Percentiles rank a stretch among this genome's conserved stretches.
Conservation (phyloP, 2,113 vertebrate genomes). For the Periophthalmus modestus region DNA sequence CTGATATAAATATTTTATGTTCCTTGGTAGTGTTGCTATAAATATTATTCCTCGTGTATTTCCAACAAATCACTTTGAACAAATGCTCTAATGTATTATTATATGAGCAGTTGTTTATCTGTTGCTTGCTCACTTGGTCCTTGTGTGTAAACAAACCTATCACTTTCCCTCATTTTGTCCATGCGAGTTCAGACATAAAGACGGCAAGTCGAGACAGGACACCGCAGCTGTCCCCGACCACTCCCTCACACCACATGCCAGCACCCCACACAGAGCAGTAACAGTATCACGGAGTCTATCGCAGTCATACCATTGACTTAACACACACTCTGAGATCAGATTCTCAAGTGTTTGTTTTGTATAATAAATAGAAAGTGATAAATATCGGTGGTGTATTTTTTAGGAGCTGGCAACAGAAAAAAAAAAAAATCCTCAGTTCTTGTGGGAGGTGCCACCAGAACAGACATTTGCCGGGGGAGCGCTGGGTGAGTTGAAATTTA, state of each 20-base stretch:
- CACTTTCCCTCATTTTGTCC: conserved; percentile 29
- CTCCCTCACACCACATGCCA: conserved; percentile 38
- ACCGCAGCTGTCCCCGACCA: conserved; percentile 62
- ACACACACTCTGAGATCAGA: neutral
- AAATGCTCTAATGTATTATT: neutral
- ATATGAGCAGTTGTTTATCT: neutral
- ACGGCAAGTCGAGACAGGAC: conserved; percentile 46
- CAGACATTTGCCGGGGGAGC: conserved; percentile 91
- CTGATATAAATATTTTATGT: too few relatives aligned
- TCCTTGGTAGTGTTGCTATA: neutral
- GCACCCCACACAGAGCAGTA: conserved; percentile 32
- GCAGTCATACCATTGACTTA: neutral
- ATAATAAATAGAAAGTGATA: neutral
- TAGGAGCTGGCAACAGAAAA: conserved; percentile 84
- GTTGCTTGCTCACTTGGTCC: conserved; percentile 8
- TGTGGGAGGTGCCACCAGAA: conserved; percentile 86
- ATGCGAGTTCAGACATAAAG: conserved; percentile 46
- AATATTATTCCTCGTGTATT: neutral
- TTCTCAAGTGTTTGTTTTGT: neutral
- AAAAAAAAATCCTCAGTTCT: conserved; percentile 91
- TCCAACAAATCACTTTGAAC: neutral
- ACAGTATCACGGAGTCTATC: conserved; percentile 13
- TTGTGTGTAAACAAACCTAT: conserved; percentile 39
- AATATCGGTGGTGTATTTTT: conserved; percentile 11
- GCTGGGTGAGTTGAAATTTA: conserved; percentile 77